Conservation (phyloP, 1,140 invertebrate genomes). For the Amyelois transitella region DNA sequence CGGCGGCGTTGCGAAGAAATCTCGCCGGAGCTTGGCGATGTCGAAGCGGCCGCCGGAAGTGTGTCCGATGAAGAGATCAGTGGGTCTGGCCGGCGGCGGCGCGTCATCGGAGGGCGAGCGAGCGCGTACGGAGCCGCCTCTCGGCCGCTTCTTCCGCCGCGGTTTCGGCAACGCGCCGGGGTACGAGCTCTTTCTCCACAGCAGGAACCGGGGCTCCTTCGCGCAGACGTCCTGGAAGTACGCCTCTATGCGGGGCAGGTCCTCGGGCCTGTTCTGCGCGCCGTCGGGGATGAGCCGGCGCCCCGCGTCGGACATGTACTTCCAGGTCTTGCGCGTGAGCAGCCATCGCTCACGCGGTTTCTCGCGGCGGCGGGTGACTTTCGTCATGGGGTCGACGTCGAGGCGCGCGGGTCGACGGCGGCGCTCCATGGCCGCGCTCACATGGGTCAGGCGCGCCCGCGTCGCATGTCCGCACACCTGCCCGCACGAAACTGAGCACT, state of each 20-base stretch:
- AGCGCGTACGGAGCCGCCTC: slow-evolving; percentile 80
- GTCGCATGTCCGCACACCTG: slow-evolving; percentile 61
- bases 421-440: slow-evolving; percentile 57
- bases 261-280: slow-evolving; percentile 80
- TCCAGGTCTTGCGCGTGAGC: slow-evolving; percentile 90
- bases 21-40: slow-evolving; percentile 78
- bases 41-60: slow-evolving; percentile 79
- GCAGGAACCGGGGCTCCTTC: slow-evolving; percentile 83
- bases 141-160: slow-evolving; percentile 72
- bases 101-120: slow-evolving; percentile 79
- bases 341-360: slow-evolving; percentile 86
- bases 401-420: slow-evolving; percentile 45
- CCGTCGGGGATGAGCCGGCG: slow-evolving; percentile 87
- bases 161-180: slow-evolving; percentile 79
- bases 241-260: slow-evolving; percentile 85
- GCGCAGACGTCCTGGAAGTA: slow-evolving; percentile 89
- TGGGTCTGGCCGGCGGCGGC: slow-evolving; percentile 50
- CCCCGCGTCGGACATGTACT: slow-evolving; percentile 93
- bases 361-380: slow-evolving; percentile 73
- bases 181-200: slow-evolving; percentile 88
- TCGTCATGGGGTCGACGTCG: slow-evolving; percentile 68
- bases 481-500: slow-evolving; percentile 61
- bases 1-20: slow-evolving; percentile 75
- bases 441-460: slow-evolving; percentile 27
- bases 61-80: slow-evolving; percentile 69